phyloP scores from a whole-genome alignment of 2,113 vertebrate genomes.

The Tiliqua scincoides region DNA sequence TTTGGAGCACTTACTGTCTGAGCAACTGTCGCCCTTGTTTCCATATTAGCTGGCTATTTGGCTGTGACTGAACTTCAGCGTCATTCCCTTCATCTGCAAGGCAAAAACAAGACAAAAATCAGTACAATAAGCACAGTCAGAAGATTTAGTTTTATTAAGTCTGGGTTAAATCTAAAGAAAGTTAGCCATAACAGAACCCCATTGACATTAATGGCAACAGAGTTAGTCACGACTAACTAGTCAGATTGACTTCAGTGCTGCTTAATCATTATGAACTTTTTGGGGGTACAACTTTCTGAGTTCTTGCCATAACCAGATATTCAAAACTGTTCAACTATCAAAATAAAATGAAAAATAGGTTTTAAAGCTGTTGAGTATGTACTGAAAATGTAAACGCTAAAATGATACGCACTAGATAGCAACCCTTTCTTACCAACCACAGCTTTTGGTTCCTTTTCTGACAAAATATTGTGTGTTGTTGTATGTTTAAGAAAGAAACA shows the following conservation, averaged over 20 bases:
- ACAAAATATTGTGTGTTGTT: neutral
- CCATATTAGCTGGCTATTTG: conserved; percentile 98
- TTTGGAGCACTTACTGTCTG: conserved; percentile 89
- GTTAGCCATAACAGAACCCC: too few species aligned
- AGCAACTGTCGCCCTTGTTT: conserved; percentile 97
- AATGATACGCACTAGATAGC: neutral
- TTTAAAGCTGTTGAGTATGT: neutral
- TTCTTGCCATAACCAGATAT: neutral
- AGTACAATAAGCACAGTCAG: neutral
- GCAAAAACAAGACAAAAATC: conserved; percentile 62
- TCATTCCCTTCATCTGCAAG: conserved; percentile 94
- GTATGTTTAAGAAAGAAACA: neutral
- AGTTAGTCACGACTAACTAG: too few species aligned
- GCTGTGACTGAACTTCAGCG: conserved; percentile 88
- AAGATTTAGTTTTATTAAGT: neutral
- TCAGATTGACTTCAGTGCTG: too few species aligned
- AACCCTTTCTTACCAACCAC: neutral
- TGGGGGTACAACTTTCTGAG: too few species aligned
- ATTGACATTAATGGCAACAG: too few species aligned
- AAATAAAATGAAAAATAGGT: neutral
- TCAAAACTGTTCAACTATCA: neutral
- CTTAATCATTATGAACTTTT: too few species aligned
- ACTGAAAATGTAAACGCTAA: neutral
- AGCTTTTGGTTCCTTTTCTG: neutral
- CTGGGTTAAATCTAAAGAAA: neutral